These are phyloP conservation scores for Cavia aperea DNA, from an alignment of 2,113 vertebrate species.

Conservation along the genomic window DNA sequence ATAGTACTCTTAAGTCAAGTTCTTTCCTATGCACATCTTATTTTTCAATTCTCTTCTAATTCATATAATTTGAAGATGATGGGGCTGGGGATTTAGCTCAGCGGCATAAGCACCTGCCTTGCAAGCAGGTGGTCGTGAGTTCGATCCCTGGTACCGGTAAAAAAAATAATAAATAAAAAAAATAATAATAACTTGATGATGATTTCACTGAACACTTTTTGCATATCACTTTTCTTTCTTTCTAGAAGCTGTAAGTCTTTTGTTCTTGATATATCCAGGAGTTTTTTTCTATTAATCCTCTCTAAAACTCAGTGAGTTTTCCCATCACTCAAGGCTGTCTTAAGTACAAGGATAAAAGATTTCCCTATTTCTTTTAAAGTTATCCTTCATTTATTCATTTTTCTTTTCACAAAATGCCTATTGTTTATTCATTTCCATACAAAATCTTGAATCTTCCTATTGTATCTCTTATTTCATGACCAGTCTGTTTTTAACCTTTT, in stretches of 20 bases:
- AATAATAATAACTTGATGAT: not conserved
- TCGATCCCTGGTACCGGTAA: too few species aligned
- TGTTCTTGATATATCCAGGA: not conserved
- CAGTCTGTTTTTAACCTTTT: not conserved
- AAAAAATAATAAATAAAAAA: too few species aligned
- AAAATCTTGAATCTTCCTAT: not conserved
- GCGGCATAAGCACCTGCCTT: too few species aligned
- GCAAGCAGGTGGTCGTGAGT: too few species aligned
- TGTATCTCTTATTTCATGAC: not conserved
- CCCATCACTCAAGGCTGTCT: not conserved
- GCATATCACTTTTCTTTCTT: not conserved
- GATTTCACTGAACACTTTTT: not conserved
- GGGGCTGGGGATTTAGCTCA: too few species aligned
- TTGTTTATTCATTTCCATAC: not conserved
- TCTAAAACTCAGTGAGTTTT: not conserved
- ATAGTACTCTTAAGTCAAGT: not conserved
- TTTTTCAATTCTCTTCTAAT: not conserved
- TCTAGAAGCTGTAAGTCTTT: not conserved
- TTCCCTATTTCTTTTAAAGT: not conserved
- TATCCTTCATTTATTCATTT: not conserved
- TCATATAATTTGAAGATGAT: not conserved
- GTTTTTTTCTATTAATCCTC: not conserved
- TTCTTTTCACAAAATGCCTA: not conserved
- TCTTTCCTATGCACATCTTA: not conserved
- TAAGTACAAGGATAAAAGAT: not conserved